Evolutionary conservation across 2,888 invertebrate species (phyloP).

Genomic region (Amiota communis): DNA sequence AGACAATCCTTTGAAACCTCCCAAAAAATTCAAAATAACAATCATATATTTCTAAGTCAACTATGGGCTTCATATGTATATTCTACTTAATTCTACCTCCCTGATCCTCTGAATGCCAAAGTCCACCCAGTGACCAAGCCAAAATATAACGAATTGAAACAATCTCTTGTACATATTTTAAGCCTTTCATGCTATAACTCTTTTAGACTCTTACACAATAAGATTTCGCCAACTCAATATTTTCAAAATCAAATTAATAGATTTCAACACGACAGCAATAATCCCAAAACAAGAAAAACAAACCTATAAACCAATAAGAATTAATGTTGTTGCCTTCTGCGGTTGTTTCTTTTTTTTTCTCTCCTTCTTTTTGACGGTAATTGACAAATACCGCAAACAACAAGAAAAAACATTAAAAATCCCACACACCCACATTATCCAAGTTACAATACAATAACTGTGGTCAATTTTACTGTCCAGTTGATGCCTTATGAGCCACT

Average conservation of each 20-base stretch:
- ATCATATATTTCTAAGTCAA: too few relatives aligned
- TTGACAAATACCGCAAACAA: conserved; percentile 11
- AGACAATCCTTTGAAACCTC: too few relatives aligned
- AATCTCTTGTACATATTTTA: too few relatives aligned
- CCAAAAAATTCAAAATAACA: too few relatives aligned
- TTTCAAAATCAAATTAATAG: conserved; percentile 11
- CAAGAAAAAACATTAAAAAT: background rate
- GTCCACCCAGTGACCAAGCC: too few relatives aligned
- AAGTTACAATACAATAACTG: too few relatives aligned
- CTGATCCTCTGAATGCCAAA: too few relatives aligned
- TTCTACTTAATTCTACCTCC: too few relatives aligned
- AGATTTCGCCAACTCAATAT: conserved; percentile 1
- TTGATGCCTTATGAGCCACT: too few relatives aligned
- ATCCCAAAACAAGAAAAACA: background rate
- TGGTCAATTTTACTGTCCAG: background rate
- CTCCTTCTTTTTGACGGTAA: conserved; percentile 9
- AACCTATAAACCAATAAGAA: conserved; percentile 2
- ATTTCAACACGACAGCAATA: conserved; percentile 15
- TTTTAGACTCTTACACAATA: background rate
- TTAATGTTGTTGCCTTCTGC: background rate
- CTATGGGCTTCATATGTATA: too few relatives aligned
- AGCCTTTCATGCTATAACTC: too few relatives aligned
- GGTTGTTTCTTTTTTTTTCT: background rate
- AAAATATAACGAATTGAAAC: too few relatives aligned
- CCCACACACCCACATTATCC: conserved; percentile 10